A percentile compares a stretch with the other conserved stretches of the same genome.
Evolutionary conservation across 2,797 vertebrate genomes (phyloP).

Genomic region (Epinephelus coioides): DNA sequence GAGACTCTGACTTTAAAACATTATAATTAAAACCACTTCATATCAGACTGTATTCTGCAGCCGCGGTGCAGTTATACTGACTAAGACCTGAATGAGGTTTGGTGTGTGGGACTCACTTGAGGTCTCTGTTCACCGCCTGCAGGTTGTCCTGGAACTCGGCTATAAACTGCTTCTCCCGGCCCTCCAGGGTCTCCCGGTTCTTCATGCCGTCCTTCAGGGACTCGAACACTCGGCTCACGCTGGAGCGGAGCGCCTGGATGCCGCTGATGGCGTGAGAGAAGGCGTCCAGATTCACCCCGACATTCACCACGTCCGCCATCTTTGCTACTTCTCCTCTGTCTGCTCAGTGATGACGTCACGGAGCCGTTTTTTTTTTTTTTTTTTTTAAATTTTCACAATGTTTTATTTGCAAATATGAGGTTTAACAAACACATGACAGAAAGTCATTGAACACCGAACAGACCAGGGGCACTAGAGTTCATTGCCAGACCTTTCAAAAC

Average conservation of each 20-base stretch:
- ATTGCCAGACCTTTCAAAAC: too few relatives aligned
- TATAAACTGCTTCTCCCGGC: conserved; percentile 93
- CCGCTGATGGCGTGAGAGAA: conserved; percentile 95
- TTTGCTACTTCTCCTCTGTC: background rate
- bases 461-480: too few relatives aligned
- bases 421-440: too few relatives aligned
- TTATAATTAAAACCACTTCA: too few relatives aligned
- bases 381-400: too few relatives aligned
- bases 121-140: conserved; percentile 95
- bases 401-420: too few relatives aligned
- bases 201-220: conserved; percentile 97
- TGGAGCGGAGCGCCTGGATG: conserved; percentile 96
- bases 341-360: conserved; percentile 42
- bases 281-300: conserved; percentile 96
- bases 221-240: conserved; percentile 96
- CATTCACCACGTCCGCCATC: conserved; percentile 93
- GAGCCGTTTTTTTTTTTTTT: too few relatives aligned
- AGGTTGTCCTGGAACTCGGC: conserved; percentile 95
- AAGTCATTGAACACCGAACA: too few relatives aligned
- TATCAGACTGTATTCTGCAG: background rate
- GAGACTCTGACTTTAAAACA: too few relatives aligned
- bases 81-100: background rate
- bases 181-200: conserved; percentile 94
- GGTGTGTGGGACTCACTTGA: conserved; percentile 87
- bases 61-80: too few relatives aligned